Evolutionary conservation across 2,888 invertebrate species (phyloP).

Genomic region (Ischnus inquisitorius): DNA sequence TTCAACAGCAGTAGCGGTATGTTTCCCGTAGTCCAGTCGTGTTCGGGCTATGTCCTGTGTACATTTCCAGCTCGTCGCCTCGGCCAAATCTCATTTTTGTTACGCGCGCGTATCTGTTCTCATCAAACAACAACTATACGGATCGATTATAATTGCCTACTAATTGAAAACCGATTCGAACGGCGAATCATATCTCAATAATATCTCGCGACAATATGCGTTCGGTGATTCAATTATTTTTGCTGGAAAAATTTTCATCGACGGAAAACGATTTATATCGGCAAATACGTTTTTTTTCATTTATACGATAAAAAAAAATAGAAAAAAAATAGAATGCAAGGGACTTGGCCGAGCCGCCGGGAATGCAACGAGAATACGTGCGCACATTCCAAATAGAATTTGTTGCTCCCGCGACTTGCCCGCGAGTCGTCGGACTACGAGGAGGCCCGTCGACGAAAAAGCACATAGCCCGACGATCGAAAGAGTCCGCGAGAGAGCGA

Average conservation of each 20-base stretch:
- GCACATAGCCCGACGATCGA: neutral
- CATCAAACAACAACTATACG: neutral
- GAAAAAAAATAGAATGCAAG: neutral
- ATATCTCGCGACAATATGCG: too few species aligned
- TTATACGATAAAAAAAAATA: too few species aligned
- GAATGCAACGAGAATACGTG: slow-evolving; percentile 10
- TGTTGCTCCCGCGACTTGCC: slow-evolving; percentile 13
- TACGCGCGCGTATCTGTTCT: neutral
- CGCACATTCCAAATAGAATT: slow-evolving; percentile 1
- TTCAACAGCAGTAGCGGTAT: slow-evolving; percentile 12
- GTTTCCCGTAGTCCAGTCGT: slow-evolving; percentile 10
- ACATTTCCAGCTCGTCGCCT: slow-evolving; percentile 1
- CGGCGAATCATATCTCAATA: too few species aligned
- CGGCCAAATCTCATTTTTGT: neutral
- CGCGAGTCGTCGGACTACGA: slow-evolving; percentile 8
- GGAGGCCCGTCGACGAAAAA: slow-evolving; percentile 12
- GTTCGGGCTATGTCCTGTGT: slow-evolving; percentile 11
- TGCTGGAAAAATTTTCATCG: too few species aligned
- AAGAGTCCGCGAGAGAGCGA: neutral
- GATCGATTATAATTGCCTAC: too few species aligned
- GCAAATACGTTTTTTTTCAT: neutral
- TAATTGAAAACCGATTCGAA: too few species aligned
- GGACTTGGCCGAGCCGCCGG: slow-evolving; percentile 19
- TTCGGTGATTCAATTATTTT: too few species aligned
- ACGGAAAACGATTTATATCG: too few species aligned